Percentiles rank a stretch among this genome's conserved stretches.
These are phyloP conservation scores for Cyprinodon variegatus DNA, from an alignment of 2,113 vertebrate species.

Conservation along the genomic window DNA sequence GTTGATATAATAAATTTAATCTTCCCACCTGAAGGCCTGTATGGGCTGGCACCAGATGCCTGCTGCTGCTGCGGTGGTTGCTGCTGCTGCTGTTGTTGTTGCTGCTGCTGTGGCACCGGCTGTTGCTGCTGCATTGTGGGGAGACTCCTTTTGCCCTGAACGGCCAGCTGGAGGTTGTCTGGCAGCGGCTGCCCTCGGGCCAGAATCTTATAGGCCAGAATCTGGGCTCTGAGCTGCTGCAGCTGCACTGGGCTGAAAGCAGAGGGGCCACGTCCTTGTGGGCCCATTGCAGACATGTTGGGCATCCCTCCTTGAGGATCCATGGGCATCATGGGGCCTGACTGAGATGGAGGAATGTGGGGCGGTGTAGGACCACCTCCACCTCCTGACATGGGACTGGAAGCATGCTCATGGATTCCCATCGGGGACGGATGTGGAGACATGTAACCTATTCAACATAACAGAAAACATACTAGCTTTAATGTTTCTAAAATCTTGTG, in stretches of 20 bases:
- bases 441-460: conserved; percentile 85
- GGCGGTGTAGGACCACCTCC: conserved; percentile 89
- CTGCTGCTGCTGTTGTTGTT: conserved; percentile 79
- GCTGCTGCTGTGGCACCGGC: conserved; percentile 39
- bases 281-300: conserved; percentile 80
- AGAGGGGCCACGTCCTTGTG: conserved; percentile 88
- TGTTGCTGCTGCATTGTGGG: conserved; percentile 91
- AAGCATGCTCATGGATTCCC: conserved; percentile 90
- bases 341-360: conserved; percentile 89
- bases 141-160: conserved; percentile 94
- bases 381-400: conserved; percentile 95
- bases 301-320: conserved; percentile 83
- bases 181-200: conserved; percentile 94
- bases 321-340: conserved; percentile 87
- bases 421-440: conserved; percentile 95
- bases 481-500: neutral
- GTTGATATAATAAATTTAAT: neutral
- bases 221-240: conserved; percentile 97
- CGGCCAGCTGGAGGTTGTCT: conserved; percentile 95
- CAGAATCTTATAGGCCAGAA: conserved; percentile 97
- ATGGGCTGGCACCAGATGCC: conserved; percentile 77
- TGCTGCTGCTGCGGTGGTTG: conserved; percentile 72
- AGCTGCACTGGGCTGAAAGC: conserved; percentile 95
- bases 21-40: conserved; percentile 86
- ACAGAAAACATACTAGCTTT: conserved; percentile 7